phyloP scores from a whole-genome alignment of 2,113 vertebrate genomes.

The Bufo bufo region DNA sequence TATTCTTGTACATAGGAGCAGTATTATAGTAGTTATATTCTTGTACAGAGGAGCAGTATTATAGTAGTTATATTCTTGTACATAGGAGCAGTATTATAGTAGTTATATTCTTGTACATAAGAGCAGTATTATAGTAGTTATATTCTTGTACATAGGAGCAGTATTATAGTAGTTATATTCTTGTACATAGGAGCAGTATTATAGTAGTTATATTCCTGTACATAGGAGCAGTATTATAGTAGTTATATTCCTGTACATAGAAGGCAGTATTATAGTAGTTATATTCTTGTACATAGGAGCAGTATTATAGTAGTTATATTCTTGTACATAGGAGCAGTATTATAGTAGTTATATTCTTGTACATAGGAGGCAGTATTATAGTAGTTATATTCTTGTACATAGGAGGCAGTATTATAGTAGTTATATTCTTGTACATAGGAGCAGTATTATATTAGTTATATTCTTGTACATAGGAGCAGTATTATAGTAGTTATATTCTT shows the following conservation, averaged over 20 bases:
- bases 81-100: neutral
- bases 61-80: neutral
- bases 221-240: neutral
- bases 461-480: no score
- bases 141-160: neutral
- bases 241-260: neutral
- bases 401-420: neutral
- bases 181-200: neutral
- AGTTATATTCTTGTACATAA: neutral
- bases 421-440: neutral
- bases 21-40: constrained; percentile 9
- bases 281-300: no score
- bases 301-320: no score
- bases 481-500: constrained; percentile 1
- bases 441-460: neutral
- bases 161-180: neutral
- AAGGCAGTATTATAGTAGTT: no score
- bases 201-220: constrained; percentile 6
- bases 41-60: neutral
- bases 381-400: neutral
- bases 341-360: no score
- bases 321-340: no score
- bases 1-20: neutral
- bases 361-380: neutral
- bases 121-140: neutral